Evolutionary conservation across 2,797 vertebrate species (phyloP).

Genomic region (Melanotaenia trifasciata): DNA sequence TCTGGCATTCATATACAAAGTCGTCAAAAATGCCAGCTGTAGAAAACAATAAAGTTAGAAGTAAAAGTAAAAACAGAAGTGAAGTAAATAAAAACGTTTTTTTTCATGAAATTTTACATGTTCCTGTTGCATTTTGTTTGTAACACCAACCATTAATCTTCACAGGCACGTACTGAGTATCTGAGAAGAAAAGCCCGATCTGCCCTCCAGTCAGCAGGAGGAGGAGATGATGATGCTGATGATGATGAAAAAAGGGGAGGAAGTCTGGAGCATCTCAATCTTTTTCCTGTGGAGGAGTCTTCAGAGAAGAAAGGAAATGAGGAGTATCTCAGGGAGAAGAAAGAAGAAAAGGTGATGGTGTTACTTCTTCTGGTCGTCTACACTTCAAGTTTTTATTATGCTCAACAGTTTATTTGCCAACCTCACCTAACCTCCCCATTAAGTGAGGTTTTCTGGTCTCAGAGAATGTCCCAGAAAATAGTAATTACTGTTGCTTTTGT

Average conservation of each 20-base stretch:
- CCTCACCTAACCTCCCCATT: too few species aligned
- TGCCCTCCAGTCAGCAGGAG: conserved; percentile 67
- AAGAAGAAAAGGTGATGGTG: conserved; percentile 84
- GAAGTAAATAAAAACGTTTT: not conserved
- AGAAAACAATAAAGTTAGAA: not conserved
- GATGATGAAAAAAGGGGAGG: conserved; percentile 26
- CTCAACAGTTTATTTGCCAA: not conserved
- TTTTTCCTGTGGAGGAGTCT: conserved; percentile 87
- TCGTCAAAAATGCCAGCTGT: not conserved
- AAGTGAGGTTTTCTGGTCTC: not conserved
- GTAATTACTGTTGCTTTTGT: not conserved
- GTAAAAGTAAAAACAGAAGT: not conserved
- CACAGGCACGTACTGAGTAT: conserved; percentile 89
- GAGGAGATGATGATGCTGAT: conserved; percentile 19
- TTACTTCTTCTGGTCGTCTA: not conserved
- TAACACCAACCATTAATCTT: conserved; percentile 6
- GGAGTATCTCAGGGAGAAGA: conserved; percentile 91
- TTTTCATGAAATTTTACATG: not conserved
- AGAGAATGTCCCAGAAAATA: not conserved
- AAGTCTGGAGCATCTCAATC: conserved; percentile 83
- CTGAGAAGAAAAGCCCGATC: conserved; percentile 85
- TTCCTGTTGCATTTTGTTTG: not conserved
- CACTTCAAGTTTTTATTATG: not conserved
- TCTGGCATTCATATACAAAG: too few species aligned
- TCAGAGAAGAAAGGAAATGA: conserved; percentile 84